Base-by-base conservation (phyloP, 2,888 invertebrate genomes). In the Caenorhabditis sp. region DNA sequence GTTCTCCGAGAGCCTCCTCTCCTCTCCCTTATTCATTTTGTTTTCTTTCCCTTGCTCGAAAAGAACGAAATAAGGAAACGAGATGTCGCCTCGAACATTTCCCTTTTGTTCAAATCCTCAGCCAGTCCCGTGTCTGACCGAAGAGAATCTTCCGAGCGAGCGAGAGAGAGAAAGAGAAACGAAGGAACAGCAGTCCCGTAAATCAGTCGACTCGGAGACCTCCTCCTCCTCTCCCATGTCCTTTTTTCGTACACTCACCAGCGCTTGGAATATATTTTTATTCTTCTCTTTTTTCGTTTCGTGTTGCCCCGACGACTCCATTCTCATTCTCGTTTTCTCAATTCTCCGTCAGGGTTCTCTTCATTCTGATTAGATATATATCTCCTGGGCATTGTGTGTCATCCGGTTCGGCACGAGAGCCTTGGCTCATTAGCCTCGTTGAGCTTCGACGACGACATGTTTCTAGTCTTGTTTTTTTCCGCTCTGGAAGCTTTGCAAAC, bases 271-370 rank as follows among this genome's bases (percentile, higher is more conserved):
- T 32, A 53, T 28, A 11, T 26, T 51, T 22, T n/a, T n/a, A n/a
- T n/a, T n/a, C n/a, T n/a, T n/a, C n/a, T n/a, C n/a, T n/a, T n/a
- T n/a, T n/a, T n/a, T n/a, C n/a, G n/a, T n/a, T n/a, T 61, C 53
- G 13, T 62, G 72, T 71, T 64, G 71, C 71, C 72, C 37, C 18
- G 72, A 64, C 22, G 56, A 72, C 60, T 47, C 13, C 22, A 51
- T 13, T 9, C n/a, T n/a, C n/a, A n/a, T 35, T 18, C 11, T 70
- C 60, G n/a, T 28, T 37, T 40, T 32, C 20, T n/a, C 37, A 18
- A 28, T 56, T 35, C 40, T 8, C 13, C 13, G 32, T 40, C 40
- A 40, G 6, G 40, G 13, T 64, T 47, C 26, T 13, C 22, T 55
- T 64, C 22, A 35, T 35, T 40, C 13, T 40, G 40, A 40, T 40